Percentiles rank a stretch among this genome's conserved stretches.
These are phyloP conservation scores for Drosophila persimilis DNA, from an alignment of 1,140 invertebrate genomes.

Conservation along the genomic window DNA sequence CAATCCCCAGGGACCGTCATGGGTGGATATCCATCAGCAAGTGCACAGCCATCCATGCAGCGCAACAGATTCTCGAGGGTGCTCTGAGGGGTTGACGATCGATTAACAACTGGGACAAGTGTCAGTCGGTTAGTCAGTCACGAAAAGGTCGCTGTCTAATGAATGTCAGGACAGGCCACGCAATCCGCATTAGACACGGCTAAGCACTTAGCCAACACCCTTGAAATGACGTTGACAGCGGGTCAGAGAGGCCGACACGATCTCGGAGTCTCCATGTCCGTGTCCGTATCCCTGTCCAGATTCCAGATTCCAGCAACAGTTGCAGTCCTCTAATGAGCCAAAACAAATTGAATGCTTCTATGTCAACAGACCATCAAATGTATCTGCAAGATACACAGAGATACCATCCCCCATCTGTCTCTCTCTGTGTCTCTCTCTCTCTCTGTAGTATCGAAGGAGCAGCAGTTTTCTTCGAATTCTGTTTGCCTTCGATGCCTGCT, in stretches of 20 bases:
- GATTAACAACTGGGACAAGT: constrained; percentile 48
- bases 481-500: constrained; percentile 56
- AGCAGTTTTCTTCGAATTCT: constrained; percentile 30
- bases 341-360: constrained; percentile 73
- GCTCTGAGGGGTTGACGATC: constrained; percentile 13
- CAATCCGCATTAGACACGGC: constrained; percentile 74
- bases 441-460: not conserved
- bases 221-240: constrained; percentile 49
- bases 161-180: constrained; percentile 66
- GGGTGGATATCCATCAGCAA: constrained; percentile 12
- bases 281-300: not conserved
- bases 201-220: constrained; percentile 72
- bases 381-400: constrained; percentile 47
- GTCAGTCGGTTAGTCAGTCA: constrained; percentile 28
- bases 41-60: not conserved
- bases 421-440: too few relatives aligned
- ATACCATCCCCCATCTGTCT: constrained; percentile 3
- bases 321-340: constrained; percentile 70
- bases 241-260: constrained; percentile 15
- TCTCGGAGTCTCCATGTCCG: not conserved
- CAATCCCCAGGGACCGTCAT: constrained; percentile 38
- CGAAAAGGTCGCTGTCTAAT: constrained; percentile 59
- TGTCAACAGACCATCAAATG: constrained; percentile 72
- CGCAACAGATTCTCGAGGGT: constrained; percentile 19
- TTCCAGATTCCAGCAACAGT: constrained; percentile 30